Evolutionary conservation across 2,797 vertebrate species (phyloP).

Genomic region (Tiaroga cobitis): DNA sequence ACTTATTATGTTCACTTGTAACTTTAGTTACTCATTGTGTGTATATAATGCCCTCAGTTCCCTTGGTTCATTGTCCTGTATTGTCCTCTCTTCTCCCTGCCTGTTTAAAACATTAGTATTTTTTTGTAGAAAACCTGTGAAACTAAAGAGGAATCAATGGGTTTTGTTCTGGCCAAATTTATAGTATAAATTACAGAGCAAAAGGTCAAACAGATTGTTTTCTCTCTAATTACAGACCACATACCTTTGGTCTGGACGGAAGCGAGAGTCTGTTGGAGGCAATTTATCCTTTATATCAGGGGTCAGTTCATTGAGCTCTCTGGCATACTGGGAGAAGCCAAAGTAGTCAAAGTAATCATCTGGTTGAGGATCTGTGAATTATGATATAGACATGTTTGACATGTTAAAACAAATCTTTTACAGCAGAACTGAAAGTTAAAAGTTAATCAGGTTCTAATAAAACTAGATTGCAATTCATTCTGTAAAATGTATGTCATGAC

Average conservation of each 20-base stretch:
- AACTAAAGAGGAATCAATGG: background rate
- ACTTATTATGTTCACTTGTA: too few species aligned
- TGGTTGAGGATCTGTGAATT: constrained; percentile 83
- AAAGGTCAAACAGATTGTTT: background rate
- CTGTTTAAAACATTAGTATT: too few species aligned
- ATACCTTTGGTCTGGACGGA: constrained; percentile 92
- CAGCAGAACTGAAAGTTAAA: too few species aligned
- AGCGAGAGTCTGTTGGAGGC: constrained; percentile 87
- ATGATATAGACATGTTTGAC: constrained; percentile 26
- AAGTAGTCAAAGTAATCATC: constrained; percentile 81
- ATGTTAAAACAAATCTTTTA: too few species aligned
- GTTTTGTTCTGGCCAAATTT: background rate
- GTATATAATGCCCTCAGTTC: too few species aligned
- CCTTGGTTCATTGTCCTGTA: too few species aligned
- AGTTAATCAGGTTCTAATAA: too few species aligned
- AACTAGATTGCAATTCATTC: too few species aligned
- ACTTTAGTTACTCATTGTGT: too few species aligned
- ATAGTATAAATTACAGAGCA: background rate
- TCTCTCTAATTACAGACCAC: background rate
- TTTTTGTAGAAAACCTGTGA: too few species aligned
- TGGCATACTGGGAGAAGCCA: constrained; percentile 87
- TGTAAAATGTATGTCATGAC: too few species aligned
- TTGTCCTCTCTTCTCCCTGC: too few species aligned
- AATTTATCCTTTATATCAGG: constrained; percentile 79
- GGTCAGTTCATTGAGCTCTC: constrained; percentile 90